Evolutionary conservation across 2,113 vertebrate species (phyloP).

Genomic region (Mastomys natalensis): DNA sequence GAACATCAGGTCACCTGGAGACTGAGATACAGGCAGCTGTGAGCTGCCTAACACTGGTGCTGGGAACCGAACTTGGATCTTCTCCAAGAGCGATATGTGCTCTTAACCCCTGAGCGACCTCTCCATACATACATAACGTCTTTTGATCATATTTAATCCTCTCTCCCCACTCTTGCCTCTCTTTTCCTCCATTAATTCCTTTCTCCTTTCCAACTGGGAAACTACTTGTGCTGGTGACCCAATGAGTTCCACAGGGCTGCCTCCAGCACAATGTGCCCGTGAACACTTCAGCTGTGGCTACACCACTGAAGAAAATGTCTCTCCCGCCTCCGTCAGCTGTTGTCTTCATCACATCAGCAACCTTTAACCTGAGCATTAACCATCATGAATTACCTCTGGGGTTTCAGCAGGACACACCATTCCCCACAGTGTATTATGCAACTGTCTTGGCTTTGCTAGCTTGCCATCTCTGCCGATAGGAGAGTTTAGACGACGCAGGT

Average conservation of each 20-base stretch:
- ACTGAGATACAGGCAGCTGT: background rate
- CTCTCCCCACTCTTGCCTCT: background rate
- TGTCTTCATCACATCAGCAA: background rate
- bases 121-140: background rate
- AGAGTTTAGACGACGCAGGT: conserved; percentile 96
- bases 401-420: conserved; percentile 99
- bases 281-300: background rate
- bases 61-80: background rate
- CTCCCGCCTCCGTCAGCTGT: background rate
- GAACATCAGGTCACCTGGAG: too few relatives aligned
- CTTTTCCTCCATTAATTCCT: background rate
- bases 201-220: background rate
- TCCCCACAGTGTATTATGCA: conserved; percentile 98
- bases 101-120: background rate
- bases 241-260: too few relatives aligned
- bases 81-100: too few relatives aligned
- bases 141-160: background rate
- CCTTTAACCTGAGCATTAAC: background rate
- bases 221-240: background rate
- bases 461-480: conserved; percentile 98
- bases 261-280: background rate
- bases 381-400: conserved; percentile 91
- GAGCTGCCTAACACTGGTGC: background rate
- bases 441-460: conserved; percentile 97
- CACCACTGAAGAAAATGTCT: background rate